Evolutionary conservation across 2,888 invertebrate genomes (phyloP), one percentile per base, ranked within the genome.

Genomic region (Acleris holmiana): DNA sequence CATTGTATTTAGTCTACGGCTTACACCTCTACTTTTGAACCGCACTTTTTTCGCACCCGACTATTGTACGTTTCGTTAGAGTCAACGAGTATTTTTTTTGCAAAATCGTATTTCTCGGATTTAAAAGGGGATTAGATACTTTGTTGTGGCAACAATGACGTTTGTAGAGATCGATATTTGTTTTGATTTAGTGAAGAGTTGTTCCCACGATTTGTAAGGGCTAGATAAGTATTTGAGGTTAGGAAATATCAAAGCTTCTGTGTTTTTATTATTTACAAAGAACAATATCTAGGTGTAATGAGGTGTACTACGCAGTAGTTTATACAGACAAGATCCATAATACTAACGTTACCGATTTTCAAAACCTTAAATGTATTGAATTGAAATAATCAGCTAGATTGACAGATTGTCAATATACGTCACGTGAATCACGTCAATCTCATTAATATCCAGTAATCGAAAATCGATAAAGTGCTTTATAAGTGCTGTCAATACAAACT

Each of bases 131-230:
- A 91, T 91, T 89, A 83, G 88, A 88, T 85, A 91, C 88, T 88
- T 88, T 92, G 89, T 91, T 92, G 89, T 89, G 86, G 88, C 89
- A 92, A 92, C 91, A 92, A 91, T 89, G 85, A 85, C 83, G 74
- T 82, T 86, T 86, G 85, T 84, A 77, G 78, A 87, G 84, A 86
- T 78, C 77, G 81, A 83, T 89, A 86, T 89, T 91, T 89, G 88
- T 88, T 88, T 86, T 88, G 85, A 86, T 91, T 90, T 89, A 86
- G 78, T 82, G 75, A 64, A 68, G 23, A n/a, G 66, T 58, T 60
- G 29, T 71, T 89, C 89, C 74, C 90, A 89, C 85, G 86, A 71
- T 69, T 59, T 68, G 60, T 64, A 41, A 51, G 1, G 21, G 29
- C n/a, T 51, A 44, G 46, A 6, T 5, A 13, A 46, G n/a, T 18